Evolutionary conservation across 2,113 vertebrate species (phyloP).

Genomic region (Stegostoma tigrinum): DNA sequence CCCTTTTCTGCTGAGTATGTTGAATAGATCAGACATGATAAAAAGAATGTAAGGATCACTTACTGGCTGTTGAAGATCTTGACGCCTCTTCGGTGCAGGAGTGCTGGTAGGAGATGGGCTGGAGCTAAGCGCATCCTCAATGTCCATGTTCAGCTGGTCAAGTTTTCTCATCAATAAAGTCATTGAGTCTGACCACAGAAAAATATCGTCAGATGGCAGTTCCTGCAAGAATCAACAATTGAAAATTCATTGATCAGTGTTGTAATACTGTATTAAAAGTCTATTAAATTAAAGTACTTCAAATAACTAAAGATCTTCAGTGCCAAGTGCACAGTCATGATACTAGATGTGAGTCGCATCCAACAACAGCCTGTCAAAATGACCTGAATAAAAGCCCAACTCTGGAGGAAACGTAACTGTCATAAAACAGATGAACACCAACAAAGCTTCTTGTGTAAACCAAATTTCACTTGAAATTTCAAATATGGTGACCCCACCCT

Average conservation of each 20-base stretch:
- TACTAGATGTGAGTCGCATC: too few species aligned
- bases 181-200: constrained; percentile 70
- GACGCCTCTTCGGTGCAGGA: constrained; percentile 50
- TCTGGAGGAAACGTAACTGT: too few species aligned
- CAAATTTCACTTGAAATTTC: too few species aligned
- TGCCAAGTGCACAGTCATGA: too few species aligned
- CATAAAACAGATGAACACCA: too few species aligned
- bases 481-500: too few species aligned
- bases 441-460: too few species aligned
- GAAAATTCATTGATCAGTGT: neutral
- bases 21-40: neutral
- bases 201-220: neutral
- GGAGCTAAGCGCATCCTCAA: constrained; percentile 72
- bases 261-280: neutral
- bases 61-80: constrained; percentile 53
- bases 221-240: constrained; percentile 2
- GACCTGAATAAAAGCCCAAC: too few species aligned
- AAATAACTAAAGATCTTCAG: neutral
- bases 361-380: too few species aligned
- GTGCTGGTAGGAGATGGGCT: constrained; percentile 63
- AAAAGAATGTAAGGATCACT: constrained; percentile 41
- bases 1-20: neutral
- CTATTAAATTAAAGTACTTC: too few species aligned
- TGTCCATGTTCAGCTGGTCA: constrained; percentile 72
- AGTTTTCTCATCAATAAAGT: constrained; percentile 71